phyloP scores from a whole-genome alignment of 2,888 invertebrate species.

The Caenorhabditis sp. region DNA sequence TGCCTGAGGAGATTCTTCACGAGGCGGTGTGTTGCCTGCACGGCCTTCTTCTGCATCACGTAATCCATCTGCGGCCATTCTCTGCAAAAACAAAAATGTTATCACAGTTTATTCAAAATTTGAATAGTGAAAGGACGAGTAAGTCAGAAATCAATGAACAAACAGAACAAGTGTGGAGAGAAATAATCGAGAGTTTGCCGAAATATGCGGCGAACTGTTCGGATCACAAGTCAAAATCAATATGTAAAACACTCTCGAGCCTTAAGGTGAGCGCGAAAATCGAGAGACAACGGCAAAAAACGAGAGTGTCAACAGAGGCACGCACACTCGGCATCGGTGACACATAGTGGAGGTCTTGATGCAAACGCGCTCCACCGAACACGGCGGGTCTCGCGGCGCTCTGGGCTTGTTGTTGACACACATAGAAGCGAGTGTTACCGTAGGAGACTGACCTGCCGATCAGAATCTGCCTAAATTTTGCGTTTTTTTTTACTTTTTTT shows the following conservation, averaged over 20 bases:
- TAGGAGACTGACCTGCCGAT: constrained; percentile 4
- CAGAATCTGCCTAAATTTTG: constrained; percentile 36
- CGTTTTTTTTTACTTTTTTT: constrained; percentile 32
- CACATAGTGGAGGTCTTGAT: constrained; percentile 25
- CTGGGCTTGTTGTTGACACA: constrained; percentile 13
- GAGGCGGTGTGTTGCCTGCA: constrained; percentile 26
- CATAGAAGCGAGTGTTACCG: constrained; percentile 45
- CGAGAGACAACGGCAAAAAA: constrained; percentile 35
- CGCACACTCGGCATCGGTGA: constrained; percentile 22
- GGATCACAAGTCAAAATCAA: constrained; percentile 62
- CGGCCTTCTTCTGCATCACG: constrained; percentile 60
- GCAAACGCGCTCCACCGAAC: constrained; percentile 38
- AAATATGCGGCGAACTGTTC: constrained; percentile 42
- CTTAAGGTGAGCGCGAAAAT: constrained; percentile 38
- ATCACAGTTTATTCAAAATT: neutral
- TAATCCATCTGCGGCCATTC: constrained; percentile 40
- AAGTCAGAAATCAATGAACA: constrained; percentile 17
- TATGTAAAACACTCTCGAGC: constrained; percentile 59
- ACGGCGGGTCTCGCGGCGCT: constrained; percentile 41
- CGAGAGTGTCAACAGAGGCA: constrained; percentile 54
- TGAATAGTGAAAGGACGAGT: constrained; percentile 3
- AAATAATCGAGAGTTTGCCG: constrained; percentile 33
- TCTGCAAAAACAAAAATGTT: too few species aligned
- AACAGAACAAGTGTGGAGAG: constrained; percentile 20
- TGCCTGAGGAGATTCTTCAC: constrained; percentile 17